phyloP scores from a whole-genome alignment of 2,888 invertebrate genomes.

The Tachina fera region DNA sequence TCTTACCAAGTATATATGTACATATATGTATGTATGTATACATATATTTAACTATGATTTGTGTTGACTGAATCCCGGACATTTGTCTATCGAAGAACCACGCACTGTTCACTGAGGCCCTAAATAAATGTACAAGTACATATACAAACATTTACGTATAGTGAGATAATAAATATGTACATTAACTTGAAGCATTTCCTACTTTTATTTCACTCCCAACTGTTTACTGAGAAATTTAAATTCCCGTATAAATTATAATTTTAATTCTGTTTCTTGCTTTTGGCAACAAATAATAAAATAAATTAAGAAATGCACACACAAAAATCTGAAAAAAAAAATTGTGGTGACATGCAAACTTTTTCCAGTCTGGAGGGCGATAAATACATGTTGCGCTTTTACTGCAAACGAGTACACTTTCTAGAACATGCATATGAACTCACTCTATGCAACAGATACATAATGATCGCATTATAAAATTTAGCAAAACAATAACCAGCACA shows the following conservation, averaged over 20 bases:
- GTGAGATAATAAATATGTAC: background rate
- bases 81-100: too few species aligned
- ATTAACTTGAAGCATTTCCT: background rate
- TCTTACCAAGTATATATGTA: too few species aligned
- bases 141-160: background rate
- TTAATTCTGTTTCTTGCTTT: slow-evolving; percentile 52
- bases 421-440: slow-evolving; percentile 62
- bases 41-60: too few species aligned
- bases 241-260: slow-evolving; percentile 31
- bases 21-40: too few species aligned
- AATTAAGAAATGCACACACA: slow-evolving; percentile 43
- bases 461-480: slow-evolving; percentile 38
- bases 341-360: slow-evolving; percentile 71
- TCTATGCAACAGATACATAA: slow-evolving; percentile 21
- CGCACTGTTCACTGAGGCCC: too few species aligned
- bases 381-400: slow-evolving; percentile 53
- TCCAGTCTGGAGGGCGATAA: slow-evolving; percentile 70
- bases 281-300: slow-evolving; percentile 44
- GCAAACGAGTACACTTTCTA: slow-evolving; percentile 18
- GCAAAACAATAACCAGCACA: slow-evolving; percentile 18
- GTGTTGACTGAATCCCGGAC: too few species aligned
- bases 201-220: background rate
- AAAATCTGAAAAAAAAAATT: slow-evolving; percentile 37
- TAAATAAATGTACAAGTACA: background rate
- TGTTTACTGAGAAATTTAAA: slow-evolving; percentile 41